phyloP scores from a whole-genome alignment of 2,113 vertebrate species.

The Thamnophis sirtalis region DNA sequence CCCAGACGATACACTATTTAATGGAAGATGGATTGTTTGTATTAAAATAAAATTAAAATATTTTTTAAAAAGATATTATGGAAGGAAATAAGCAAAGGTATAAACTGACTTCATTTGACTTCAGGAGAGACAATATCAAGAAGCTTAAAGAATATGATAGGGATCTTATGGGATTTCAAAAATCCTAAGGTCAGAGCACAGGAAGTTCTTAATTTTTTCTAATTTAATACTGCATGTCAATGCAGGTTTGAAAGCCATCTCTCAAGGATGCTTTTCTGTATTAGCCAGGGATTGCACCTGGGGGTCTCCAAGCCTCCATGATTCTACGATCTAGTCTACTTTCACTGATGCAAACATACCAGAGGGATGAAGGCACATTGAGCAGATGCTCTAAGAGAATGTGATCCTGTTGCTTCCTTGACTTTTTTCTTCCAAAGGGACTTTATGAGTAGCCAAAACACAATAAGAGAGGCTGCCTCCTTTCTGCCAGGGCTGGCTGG shows the following conservation, averaged over 20 bases:
- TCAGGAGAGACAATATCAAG: not conserved
- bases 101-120: not conserved
- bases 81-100: not conserved
- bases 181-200: not conserved
- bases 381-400: not conserved
- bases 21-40: too few relatives aligned
- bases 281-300: not conserved
- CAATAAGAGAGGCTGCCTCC: not conserved
- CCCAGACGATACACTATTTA: too few relatives aligned
- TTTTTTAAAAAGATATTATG: not conserved
- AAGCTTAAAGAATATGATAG: not conserved
- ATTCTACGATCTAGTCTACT: not conserved
- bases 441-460: not conserved
- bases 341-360: not conserved
- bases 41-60: too few relatives aligned
- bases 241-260: not conserved
- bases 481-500: not conserved
- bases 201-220: not conserved
- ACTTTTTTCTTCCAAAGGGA: not conserved
- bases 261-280: not conserved
- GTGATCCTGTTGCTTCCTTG: not conserved
- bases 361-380: not conserved
- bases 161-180: not conserved
- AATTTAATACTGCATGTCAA: not conserved
- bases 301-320: not conserved